A percentile compares a stretch with the other conserved stretches of the same genome.
Evolutionary conservation across 2,888 invertebrate genomes (phyloP).

Genomic region (Thymelicus acteon): DNA sequence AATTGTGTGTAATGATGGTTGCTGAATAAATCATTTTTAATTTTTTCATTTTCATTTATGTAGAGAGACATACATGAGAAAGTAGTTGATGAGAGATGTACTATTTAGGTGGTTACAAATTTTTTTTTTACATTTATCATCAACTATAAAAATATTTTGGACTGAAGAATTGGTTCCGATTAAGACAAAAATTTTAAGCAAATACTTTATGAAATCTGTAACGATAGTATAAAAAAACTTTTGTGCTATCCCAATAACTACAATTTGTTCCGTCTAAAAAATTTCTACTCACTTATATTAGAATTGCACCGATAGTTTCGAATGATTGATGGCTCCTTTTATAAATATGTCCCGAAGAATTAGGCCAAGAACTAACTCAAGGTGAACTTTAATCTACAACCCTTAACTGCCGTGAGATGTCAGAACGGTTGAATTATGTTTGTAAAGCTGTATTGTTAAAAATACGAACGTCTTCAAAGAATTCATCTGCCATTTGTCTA

Average conservation of each 20-base stretch:
- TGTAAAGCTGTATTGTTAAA: slow-evolving; percentile 39
- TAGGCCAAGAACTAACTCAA: slow-evolving; percentile 69
- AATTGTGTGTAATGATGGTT: too few relatives aligned
- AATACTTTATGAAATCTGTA: too few relatives aligned
- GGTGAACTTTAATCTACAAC: slow-evolving; percentile 71
- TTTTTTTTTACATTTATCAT: slow-evolving; percentile 16
- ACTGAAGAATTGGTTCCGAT: slow-evolving; percentile 10
- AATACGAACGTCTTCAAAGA: slow-evolving; percentile 23
- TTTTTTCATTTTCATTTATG: too few relatives aligned
- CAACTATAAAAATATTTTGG: slow-evolving; percentile 18
- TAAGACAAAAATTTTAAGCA: neutral
- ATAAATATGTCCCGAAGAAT: slow-evolving; percentile 69
- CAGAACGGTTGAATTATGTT: slow-evolving; percentile 63
- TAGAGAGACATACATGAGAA: slow-evolving; percentile 16
- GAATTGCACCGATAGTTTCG: slow-evolving; percentile 48
- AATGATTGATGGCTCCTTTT: slow-evolving; percentile 75
- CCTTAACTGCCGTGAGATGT: slow-evolving; percentile 64
- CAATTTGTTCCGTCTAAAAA: neutral
- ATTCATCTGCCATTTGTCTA: slow-evolving; percentile 24
- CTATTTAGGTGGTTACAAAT: neutral
- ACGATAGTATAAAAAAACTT: neutral
- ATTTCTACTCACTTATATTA: neutral
- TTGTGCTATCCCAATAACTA: neutral
- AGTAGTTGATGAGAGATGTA: slow-evolving; percentile 22
- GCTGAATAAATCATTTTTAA: too few relatives aligned